Evolutionary conservation across 1,140 invertebrate species (phyloP).

Genomic region (Leptinotarsa defecta): DNA sequence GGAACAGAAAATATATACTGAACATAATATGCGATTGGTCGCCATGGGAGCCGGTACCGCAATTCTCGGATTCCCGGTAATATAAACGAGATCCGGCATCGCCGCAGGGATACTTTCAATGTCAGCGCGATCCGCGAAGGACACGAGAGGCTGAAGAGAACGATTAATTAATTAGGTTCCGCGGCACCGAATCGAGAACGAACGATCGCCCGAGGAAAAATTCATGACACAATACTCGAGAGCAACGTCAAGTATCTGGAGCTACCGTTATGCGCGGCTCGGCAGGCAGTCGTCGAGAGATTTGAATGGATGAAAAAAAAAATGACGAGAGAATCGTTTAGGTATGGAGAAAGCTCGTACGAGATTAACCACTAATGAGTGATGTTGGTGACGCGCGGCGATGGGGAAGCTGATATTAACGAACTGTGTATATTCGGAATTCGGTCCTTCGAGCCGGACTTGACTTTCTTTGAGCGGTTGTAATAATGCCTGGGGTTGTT

Average conservation of each 20-base stretch:
- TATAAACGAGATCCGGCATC: neutral
- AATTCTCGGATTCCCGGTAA: too few species aligned
- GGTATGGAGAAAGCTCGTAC: neutral
- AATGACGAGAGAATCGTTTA: neutral
- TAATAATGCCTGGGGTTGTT: too few species aligned
- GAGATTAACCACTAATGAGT: neutral
- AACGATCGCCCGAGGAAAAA: conserved; percentile 2
- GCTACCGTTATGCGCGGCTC: neutral
- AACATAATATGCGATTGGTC: too few species aligned
- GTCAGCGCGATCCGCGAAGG: conserved; percentile 4
- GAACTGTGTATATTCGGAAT: too few species aligned
- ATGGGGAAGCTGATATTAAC: neutral
- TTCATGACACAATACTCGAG: conserved; percentile 2
- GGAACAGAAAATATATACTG: too few species aligned
- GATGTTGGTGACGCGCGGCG: neutral
- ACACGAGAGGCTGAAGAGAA: conserved; percentile 1
- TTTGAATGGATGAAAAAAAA: neutral
- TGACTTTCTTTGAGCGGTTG: too few species aligned
- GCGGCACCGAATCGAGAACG: conserved; percentile 7
- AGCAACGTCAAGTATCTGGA: neutral
- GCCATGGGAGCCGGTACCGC: too few species aligned
- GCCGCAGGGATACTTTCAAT: conserved; percentile 1
- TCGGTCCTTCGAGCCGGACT: too few species aligned
- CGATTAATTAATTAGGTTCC: conserved; percentile 5
- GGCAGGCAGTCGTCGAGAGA: neutral